Conservation (phyloP, 2,797 vertebrate species). For the Acrossocheilus wenchowensis region DNA sequence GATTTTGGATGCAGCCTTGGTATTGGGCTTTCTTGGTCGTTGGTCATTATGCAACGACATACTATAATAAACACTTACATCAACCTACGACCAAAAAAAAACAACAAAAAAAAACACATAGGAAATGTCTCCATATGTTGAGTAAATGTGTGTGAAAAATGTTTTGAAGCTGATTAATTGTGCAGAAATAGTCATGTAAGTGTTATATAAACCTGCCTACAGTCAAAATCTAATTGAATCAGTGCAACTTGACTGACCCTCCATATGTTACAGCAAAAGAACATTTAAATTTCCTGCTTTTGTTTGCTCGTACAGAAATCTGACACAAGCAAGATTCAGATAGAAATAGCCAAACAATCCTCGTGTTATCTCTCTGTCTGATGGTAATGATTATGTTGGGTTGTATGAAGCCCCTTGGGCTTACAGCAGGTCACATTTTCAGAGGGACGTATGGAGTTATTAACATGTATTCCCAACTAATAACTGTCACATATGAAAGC, state of each 20-base stretch:
- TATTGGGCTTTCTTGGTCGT: background rate
- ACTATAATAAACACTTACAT: background rate
- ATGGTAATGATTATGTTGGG: background rate
- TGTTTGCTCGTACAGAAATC: background rate
- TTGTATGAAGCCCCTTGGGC: background rate
- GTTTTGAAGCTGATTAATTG: background rate
- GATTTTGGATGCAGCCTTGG: background rate
- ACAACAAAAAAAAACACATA: too few relatives aligned
- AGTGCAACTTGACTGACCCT: constrained; percentile 4
- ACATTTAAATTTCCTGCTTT: background rate
- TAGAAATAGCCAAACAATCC: background rate
- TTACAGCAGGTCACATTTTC: background rate
- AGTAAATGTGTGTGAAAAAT: background rate
- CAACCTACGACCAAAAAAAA: background rate
- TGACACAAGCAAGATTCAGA: background rate
- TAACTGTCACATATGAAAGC: background rate
- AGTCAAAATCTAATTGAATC: background rate
- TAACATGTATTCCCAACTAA: constrained; percentile 6
- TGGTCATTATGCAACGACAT: background rate
- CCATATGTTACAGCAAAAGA: background rate
- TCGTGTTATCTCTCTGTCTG: background rate
- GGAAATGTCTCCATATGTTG: too few relatives aligned
- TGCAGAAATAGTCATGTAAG: background rate
- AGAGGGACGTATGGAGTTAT: background rate
- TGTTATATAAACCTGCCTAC: background rate